Evolutionary conservation across 2,113 vertebrate species (phyloP).

Genomic region (Gymnogyps californianus): DNA sequence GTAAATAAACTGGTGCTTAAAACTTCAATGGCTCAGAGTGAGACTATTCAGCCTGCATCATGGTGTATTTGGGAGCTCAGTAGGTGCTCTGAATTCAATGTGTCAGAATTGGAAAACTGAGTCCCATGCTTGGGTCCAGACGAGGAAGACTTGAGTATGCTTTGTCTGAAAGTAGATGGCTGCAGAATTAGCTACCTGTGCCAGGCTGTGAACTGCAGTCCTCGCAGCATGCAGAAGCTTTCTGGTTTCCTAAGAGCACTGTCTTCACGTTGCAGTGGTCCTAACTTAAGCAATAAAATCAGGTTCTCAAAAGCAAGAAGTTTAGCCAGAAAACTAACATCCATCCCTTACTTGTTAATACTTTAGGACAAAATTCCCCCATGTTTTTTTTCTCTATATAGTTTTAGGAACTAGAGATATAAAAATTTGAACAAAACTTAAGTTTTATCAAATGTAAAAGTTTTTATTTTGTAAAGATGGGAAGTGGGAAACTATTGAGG

Average conservation of each 20-base stretch:
- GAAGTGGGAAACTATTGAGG: not conserved
- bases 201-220: not conserved
- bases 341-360: not conserved
- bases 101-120: not conserved
- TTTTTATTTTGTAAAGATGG: not conserved
- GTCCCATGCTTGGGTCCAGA: not conserved
- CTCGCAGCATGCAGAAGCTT: fast-evolving
- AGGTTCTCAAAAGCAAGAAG: not conserved
- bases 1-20: not conserved
- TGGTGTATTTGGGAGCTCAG: not conserved
- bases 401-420: not conserved
- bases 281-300: not conserved
- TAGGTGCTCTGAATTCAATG: not conserved
- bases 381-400: fast-evolving
- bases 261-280: fast-evolving
- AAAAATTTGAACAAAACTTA: not conserved
- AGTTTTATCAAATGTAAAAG: not conserved
- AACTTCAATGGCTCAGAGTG: not conserved
- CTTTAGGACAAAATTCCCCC: not conserved
- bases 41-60: not conserved
- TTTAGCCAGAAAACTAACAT: not conserved
- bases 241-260: not conserved
- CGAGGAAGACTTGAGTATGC: not conserved
- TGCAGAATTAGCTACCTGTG: not conserved
- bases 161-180: not conserved